A percentile compares a stretch with the other conserved stretches of the same genome.
phyloP scores from a whole-genome alignment of 2,113 vertebrate genomes.

The Pachycephala philippinensis region DNA sequence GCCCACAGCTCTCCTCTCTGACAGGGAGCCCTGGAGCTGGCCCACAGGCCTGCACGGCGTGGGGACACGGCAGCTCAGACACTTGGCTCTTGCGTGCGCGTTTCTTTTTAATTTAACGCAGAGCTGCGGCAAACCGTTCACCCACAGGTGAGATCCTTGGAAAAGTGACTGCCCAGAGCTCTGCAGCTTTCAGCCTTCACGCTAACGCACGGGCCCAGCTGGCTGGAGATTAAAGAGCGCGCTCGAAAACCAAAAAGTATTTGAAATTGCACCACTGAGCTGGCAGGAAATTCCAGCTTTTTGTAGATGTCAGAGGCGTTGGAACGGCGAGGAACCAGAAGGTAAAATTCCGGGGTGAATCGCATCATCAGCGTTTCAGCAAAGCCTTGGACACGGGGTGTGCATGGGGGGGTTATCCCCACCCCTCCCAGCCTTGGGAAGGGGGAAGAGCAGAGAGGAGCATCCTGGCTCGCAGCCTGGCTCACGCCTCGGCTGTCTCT shows the following conservation, averaged over 20 bases:
- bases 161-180: constrained; percentile 55
- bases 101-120: constrained; percentile 1
- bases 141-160: constrained; percentile 62
- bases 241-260: constrained; percentile 57
- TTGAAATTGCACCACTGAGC: constrained; percentile 57
- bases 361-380: not conserved
- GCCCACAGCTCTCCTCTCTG: too few relatives aligned
- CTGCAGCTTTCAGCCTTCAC: constrained; percentile 54
- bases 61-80: not conserved
- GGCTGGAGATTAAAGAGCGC: constrained; percentile 63
- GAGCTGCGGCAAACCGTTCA: constrained; percentile 28
- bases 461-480: constrained; percentile 12
- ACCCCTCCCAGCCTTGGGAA: not conserved
- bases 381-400: accelerated
- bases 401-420: not conserved
- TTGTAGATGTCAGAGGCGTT: constrained; percentile 52
- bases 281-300: constrained; percentile 72
- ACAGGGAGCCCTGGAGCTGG: not conserved
- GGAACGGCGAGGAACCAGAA: constrained; percentile 12
- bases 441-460: not conserved
- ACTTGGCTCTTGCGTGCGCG: not conserved
- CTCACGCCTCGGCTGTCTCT: not conserved
- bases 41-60: accelerated
- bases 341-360: constrained; percentile 1
- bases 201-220: constrained; percentile 60